phyloP scores from a whole-genome alignment of 2,797 vertebrate species.

The Pelochelys cantorii region DNA sequence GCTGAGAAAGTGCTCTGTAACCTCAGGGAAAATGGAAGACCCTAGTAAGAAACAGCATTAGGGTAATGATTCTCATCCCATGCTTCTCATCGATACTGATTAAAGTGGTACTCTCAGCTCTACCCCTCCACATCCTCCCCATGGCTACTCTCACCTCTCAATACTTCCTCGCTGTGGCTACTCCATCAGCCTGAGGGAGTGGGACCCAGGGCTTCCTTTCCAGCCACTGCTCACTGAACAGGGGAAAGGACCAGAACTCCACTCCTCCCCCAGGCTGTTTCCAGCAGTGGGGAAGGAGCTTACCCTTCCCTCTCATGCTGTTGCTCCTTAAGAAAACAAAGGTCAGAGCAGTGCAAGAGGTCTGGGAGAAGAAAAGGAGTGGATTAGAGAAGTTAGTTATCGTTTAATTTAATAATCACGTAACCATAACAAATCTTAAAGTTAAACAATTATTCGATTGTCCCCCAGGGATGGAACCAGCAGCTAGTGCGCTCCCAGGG shows the following conservation, averaged over 20 bases:
- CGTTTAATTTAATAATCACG: too few species aligned
- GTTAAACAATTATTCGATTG: too few species aligned
- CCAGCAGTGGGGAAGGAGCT: background rate
- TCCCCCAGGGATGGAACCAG: too few species aligned
- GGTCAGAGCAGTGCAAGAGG: background rate
- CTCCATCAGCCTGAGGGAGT: background rate
- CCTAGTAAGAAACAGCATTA: background rate
- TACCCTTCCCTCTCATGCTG: background rate
- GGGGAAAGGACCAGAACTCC: background rate
- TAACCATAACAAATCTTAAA: too few species aligned
- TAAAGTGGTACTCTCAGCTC: background rate
- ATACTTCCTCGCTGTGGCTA: background rate
- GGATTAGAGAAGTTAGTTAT: too few species aligned
- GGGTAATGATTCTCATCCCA: background rate
- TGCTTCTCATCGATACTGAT: background rate
- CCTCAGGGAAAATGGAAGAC: slow-evolving; percentile 5
- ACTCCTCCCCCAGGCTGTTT: background rate
- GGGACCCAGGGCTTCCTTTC: background rate
- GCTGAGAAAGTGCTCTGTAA: too few species aligned
- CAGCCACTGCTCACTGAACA: accelerated
- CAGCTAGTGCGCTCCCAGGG: too few species aligned
- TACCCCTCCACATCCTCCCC: background rate
- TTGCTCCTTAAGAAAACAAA: background rate
- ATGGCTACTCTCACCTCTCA: background rate
- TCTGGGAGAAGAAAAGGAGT: background rate